Evolutionary conservation across 2,797 vertebrate species (phyloP), one percentile per base, ranked within the genome.

Genomic region (Nothura maculosa): DNA sequence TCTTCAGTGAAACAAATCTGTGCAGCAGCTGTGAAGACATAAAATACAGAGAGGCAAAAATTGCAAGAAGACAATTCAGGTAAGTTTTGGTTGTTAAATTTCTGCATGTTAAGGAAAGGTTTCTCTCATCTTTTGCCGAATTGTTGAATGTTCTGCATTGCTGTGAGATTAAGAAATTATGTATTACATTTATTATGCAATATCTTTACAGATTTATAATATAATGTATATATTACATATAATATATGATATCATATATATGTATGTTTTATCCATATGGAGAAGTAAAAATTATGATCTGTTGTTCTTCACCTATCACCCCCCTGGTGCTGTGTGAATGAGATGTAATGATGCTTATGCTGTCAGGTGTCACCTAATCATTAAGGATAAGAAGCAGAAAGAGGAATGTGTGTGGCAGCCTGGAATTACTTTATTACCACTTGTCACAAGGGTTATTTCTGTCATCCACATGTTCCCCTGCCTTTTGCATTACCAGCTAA

Each of bases 341-440:
- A n/a, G 67, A 68, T 16, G 36, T 5, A 9, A 21, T 7, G 42
- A 52, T 28, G 34, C 17, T 28, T 70, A 22, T 4, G 0, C 86
- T 91, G 68, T 82, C n/a, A 80, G 68, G 20, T 87, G 79, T 63
- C 36, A 67, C 19, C 32, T 82, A 30, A 47, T 52, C n/a, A 15
- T 30, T 27, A 28, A 4, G 24, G 47, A 28, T 30, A 30, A 75
- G 54, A 47, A 75, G 34, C 30, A 75, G 47, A 55, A 86, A 20
- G n/a, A 81, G 13, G 42, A 43, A 43, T 42, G 15, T 55, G 16
- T n/a, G 70, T 30, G 7, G 24, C 7, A 12, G 19, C n/a, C 45
- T 43, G 57, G 47, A 16, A 62, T 81, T 40, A 48, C 36, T 76
- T 67, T 52, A 22, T 25, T 32, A 28, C 24, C 47, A 4, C 0